phyloP scores from a whole-genome alignment of 2,797 vertebrate species.

The Glyptemys insculpta region DNA sequence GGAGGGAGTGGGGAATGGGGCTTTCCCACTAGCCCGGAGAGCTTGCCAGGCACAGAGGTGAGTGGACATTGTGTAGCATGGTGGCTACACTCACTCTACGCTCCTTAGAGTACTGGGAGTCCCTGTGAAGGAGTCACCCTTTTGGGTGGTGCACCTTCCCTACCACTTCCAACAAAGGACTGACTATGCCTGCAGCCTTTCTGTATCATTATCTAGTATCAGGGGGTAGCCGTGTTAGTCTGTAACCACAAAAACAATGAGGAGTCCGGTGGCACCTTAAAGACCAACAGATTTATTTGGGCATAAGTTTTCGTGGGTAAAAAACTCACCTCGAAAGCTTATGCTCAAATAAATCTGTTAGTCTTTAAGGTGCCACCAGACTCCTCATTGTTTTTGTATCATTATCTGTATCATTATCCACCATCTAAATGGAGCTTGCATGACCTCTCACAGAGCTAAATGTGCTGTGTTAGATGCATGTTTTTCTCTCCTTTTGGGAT shows the following conservation, averaged over 20 bases:
- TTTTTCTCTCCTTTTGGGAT: not conserved
- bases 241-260: no score
- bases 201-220: not conserved
- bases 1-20: not conserved
- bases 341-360: no score
- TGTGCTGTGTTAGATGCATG: not conserved
- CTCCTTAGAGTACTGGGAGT: not conserved
- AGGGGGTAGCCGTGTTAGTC: no score
- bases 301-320: no score
- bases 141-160: not conserved
- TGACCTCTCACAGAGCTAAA: not conserved
- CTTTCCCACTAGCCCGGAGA: not conserved
- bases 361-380: no score
- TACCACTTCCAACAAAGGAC: not conserved
- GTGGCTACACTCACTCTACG: not conserved
- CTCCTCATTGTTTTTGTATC: not conserved
- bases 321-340: no score
- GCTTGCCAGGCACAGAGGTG: not conserved
- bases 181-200: not conserved
- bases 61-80: not conserved
- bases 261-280: no score
- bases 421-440: not conserved
- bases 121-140: not conserved
- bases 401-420: not conserved
- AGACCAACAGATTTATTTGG: no score